A percentile compares a stretch with the other conserved stretches of the same genome.
Evolutionary conservation across 2,888 invertebrate genomes (phyloP).

Genomic region (Acanthococcus lagerstroemiae): DNA sequence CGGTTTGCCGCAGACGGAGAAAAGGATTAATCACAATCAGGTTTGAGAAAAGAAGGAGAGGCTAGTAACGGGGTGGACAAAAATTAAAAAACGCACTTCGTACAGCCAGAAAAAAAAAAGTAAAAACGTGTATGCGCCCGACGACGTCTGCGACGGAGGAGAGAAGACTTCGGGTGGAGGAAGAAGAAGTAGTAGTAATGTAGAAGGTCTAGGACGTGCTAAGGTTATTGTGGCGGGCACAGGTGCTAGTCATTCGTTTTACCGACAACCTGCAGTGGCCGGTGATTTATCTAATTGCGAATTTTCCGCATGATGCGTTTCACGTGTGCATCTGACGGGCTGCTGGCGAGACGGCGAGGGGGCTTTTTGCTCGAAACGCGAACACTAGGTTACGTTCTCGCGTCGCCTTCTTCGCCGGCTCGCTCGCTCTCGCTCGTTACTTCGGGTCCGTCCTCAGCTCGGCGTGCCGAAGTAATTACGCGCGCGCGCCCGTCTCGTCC

Average conservation of each 20-base stretch:
- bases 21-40: background rate
- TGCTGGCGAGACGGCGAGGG: too few relatives aligned
- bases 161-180: background rate
- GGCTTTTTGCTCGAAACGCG: too few relatives aligned
- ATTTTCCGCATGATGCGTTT: background rate
- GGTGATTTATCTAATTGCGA: background rate
- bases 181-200: too few relatives aligned
- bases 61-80: background rate
- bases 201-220: background rate
- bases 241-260: background rate
- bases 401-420: too few relatives aligned
- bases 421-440: too few relatives aligned
- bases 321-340: too few relatives aligned
- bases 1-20: too few relatives aligned
- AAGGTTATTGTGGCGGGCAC: background rate
- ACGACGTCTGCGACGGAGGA: background rate
- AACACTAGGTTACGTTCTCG: too few relatives aligned
- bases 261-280: background rate
- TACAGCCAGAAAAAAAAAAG: background rate
- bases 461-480: too few relatives aligned
- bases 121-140: background rate
- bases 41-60: background rate
- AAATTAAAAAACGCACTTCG: background rate
- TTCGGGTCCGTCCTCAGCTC: too few relatives aligned
- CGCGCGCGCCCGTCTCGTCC: too few relatives aligned